phyloP scores from a whole-genome alignment of 2,113 vertebrate genomes.

The Amblyopsis rosae region DNA sequence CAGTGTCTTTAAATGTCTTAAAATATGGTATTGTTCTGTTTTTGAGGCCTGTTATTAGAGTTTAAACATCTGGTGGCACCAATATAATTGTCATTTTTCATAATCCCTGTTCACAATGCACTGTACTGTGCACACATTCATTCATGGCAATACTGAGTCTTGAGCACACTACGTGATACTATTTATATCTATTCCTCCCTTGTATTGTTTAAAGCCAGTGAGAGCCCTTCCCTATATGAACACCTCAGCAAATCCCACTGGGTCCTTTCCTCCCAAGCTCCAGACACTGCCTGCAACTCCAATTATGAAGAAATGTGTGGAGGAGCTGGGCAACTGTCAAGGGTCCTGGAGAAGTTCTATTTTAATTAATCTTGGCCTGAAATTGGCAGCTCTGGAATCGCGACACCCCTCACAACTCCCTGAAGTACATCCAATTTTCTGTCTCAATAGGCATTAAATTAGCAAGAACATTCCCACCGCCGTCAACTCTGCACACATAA shows the following conservation, averaged over 20 bases:
- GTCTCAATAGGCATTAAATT: constrained; percentile 80
- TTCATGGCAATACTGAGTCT: too few species aligned
- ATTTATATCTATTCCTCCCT: constrained; percentile 10
- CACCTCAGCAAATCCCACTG: constrained; percentile 45
- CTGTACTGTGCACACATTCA: too few species aligned
- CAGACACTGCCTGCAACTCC: constrained; percentile 52
- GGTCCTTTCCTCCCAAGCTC: constrained; percentile 26
- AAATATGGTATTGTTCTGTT: too few species aligned
- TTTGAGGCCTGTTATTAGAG: too few species aligned
- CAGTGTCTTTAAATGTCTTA: too few species aligned
- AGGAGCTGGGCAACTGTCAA: constrained; percentile 55
- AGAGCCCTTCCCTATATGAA: constrained; percentile 6
- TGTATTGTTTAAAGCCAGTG: constrained; percentile 16
- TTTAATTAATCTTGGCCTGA: constrained; percentile 77
- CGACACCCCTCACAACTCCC: constrained; percentile 61
- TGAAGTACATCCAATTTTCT: constrained; percentile 78
- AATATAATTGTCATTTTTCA: too few species aligned
- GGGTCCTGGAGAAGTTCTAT: constrained; percentile 66
- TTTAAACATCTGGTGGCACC: too few species aligned
- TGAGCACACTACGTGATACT: too few species aligned
- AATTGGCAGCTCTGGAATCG: constrained; percentile 61
- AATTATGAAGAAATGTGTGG: constrained; percentile 72
- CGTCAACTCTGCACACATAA: constrained; percentile 64
- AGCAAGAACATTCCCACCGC: constrained; percentile 72
- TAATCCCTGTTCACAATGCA: too few species aligned